phyloP scores from a whole-genome alignment of 2,888 invertebrate genomes.

The Piscicola geometra region DNA sequence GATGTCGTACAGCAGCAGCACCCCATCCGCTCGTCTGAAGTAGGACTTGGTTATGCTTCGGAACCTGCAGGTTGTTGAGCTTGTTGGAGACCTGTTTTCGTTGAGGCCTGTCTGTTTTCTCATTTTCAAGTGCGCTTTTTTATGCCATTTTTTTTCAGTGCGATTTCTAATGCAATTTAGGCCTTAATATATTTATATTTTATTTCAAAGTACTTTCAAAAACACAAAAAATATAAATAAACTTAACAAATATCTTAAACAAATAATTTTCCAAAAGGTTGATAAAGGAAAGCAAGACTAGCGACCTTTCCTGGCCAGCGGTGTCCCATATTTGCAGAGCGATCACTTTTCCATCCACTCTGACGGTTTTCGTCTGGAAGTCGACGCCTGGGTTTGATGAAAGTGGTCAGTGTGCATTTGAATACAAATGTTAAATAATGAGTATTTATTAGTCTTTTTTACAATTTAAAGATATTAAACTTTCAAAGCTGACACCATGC shows the following conservation, averaged over 20 bases:
- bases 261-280: not conserved
- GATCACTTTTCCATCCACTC: slow-evolving; percentile 62
- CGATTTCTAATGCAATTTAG: no score
- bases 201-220: not conserved
- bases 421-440: no score
- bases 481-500: no score
- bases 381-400: slow-evolving; percentile 55
- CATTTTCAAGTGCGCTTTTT: no score
- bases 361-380: slow-evolving; percentile 57
- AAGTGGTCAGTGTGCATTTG: no score
- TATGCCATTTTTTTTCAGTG: no score
- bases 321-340: slow-evolving; percentile 63
- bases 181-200: not conserved
- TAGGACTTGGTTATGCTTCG: slow-evolving; percentile 64
- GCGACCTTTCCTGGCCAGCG: slow-evolving; percentile 61
- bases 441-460: no score
- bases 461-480: no score
- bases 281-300: not conserved
- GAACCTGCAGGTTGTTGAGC: slow-evolving; percentile 56
- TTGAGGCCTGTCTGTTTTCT: no score
- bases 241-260: not conserved
- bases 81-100: no score
- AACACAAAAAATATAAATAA: not conserved
- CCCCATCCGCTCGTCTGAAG: slow-evolving; percentile 64
- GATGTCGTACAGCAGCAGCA: slow-evolving; percentile 63